Percentiles rank a stretch among this genome's conserved stretches.
Conservation (phyloP, 2,888 invertebrate species). For the Troides aeacus region DNA sequence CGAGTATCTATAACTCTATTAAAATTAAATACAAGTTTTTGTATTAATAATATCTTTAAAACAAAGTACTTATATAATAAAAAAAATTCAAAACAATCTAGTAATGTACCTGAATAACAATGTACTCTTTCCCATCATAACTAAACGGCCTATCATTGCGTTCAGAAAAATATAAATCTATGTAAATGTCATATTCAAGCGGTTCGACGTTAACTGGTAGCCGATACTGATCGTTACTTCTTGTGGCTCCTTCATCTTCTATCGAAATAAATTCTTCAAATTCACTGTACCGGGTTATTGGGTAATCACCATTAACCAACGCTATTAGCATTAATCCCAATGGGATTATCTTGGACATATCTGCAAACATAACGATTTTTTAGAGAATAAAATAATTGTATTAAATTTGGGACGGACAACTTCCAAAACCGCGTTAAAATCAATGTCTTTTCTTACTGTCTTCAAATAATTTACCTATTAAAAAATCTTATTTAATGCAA, state of each 20-base stretch:
- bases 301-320: constrained; percentile 47
- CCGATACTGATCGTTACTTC: constrained; percentile 54
- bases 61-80: too few species aligned
- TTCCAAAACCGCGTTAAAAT: too few species aligned
- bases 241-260: constrained; percentile 34
- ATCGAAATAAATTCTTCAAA: constrained; percentile 44
- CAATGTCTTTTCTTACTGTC: too few species aligned
- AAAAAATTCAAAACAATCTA: not conserved
- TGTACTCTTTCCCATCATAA: constrained; percentile 60
- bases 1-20: too few species aligned
- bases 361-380: constrained; percentile 34
- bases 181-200: constrained; percentile 63
- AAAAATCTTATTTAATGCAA: too few species aligned
- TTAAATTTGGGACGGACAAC: too few species aligned
- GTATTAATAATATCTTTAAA: too few species aligned
- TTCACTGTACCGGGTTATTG: constrained; percentile 53
- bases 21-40: too few species aligned
- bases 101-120: constrained; percentile 55
- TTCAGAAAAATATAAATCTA: constrained; percentile 66
- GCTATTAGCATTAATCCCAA: constrained; percentile 47
- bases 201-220: constrained; percentile 62
- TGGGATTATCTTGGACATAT: constrained; percentile 50
- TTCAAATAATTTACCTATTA: too few species aligned
- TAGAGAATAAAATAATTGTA: too few species aligned
- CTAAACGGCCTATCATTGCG: constrained; percentile 57